Conservation (phyloP, 1,140 invertebrate species). For the Pygmarrhopalites habei region DNA sequence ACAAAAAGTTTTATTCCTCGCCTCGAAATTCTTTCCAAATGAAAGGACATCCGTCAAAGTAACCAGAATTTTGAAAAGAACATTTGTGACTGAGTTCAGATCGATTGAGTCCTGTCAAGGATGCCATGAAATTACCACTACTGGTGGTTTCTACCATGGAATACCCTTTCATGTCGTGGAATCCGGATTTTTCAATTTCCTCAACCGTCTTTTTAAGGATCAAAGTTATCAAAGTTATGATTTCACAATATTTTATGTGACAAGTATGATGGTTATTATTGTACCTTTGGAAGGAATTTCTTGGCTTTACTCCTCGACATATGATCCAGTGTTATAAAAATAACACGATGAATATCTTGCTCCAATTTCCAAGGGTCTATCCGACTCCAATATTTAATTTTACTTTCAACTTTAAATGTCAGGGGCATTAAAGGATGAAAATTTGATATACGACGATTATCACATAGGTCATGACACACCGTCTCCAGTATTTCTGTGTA, state of each 20-base stretch:
- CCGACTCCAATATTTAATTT: neutral
- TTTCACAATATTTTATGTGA: no score
- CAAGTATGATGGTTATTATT: no score
- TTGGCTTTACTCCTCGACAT: neutral
- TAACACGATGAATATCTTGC: neutral
- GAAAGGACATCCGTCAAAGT: conserved; percentile 3
- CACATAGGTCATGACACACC: conserved; percentile 1
- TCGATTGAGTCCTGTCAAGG: neutral
- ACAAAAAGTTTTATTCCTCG: no score
- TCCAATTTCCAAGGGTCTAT: neutral
- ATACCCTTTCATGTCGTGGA: neutral
- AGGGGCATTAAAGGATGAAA: neutral
- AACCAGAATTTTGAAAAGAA: neutral
- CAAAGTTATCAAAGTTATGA: no score
- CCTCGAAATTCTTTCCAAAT: conserved; percentile 7
- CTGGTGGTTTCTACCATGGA: neutral
- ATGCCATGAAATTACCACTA: neutral
- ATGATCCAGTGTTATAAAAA: neutral
- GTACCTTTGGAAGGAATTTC: neutral
- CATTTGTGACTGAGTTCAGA: neutral
- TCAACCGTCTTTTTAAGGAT: neutral
- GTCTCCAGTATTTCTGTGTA: conserved; percentile 5
- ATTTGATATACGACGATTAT: neutral
- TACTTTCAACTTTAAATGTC: neutral
- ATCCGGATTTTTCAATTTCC: neutral